Evolutionary conservation across 2,888 invertebrate species (phyloP).

Genomic region (Tuberolachnus salignus): DNA sequence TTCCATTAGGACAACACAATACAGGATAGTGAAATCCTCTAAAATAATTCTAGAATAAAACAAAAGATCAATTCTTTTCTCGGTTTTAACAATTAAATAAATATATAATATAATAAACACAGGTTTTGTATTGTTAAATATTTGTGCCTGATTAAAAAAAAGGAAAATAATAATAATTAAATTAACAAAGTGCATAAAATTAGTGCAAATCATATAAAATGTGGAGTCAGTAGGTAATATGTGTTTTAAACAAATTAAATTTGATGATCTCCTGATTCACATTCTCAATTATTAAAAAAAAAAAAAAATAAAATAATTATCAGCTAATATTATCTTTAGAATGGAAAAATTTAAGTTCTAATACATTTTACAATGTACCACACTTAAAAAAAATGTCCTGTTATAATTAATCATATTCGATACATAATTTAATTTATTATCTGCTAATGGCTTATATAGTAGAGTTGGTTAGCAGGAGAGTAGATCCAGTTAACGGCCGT

Average conservation of each 20-base stretch:
- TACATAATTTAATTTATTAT: slow-evolving; percentile 10
- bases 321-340: slow-evolving; percentile 36
- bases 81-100: slow-evolving; percentile 37
- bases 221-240: slow-evolving; percentile 50
- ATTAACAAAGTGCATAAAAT: slow-evolving; percentile 54
- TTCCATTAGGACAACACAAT: slow-evolving; percentile 31
- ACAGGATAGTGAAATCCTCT: slow-evolving; percentile 47
- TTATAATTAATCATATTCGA: slow-evolving; percentile 22
- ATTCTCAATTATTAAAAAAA: slow-evolving; percentile 33
- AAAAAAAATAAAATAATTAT: slow-evolving; percentile 21
- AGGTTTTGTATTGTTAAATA: slow-evolving; percentile 22
- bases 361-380: slow-evolving; percentile 36
- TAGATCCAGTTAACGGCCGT: slow-evolving; percentile 57
- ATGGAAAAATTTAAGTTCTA: slow-evolving; percentile 49
- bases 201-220: slow-evolving; percentile 55
- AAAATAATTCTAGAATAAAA: slow-evolving; percentile 38
- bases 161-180: slow-evolving; percentile 46
- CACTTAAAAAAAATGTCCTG: slow-evolving; percentile 9
- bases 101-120: slow-evolving; percentile 31
- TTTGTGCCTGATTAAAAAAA: slow-evolving; percentile 25
- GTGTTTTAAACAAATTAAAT: slow-evolving; percentile 46
- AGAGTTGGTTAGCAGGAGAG: slow-evolving; percentile 21
- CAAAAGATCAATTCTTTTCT: slow-evolving; percentile 21
- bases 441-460: slow-evolving; percentile 35
- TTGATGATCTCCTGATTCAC: slow-evolving; percentile 33